Evolutionary conservation across 2,797 vertebrate genomes (phyloP), one percentile per base, ranked within the genome.

Genomic region (Sebastes baramenuke): DNA sequence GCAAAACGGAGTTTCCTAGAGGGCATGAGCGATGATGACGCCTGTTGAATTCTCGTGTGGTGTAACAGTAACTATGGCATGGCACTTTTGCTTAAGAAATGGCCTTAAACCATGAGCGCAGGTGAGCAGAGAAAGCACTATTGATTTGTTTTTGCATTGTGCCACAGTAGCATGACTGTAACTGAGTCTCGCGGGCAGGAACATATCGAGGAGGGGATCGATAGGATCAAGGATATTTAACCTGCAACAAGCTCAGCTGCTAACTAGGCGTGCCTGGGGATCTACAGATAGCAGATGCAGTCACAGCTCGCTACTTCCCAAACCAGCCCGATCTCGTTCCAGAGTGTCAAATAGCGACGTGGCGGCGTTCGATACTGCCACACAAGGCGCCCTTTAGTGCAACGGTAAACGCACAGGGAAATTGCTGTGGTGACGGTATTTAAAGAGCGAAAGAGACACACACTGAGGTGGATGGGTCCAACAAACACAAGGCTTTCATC

Each of bases 1-100:
- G 81, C 79, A 74, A 70, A 54, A 64, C 12, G 16, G n/a, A 27
- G 18, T 76, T 85, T 81, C 60, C 78, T 75, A 54, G 66, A 81
- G 87, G 80, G 77, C 77, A 75, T n/a, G 61, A 62, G 58, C 6
- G 4, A 14, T 67, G 60, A 67, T 22, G 73, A 75, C 10, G 13
- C 27, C 54, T 38, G 46, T 14, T 59, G 29, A 65, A 83, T 30
- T 27, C 54, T 79, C 71, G 13, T 42, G 73, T 68, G 74, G 18
- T 16, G 16, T 52, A 25, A 67, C 62, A 32, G n/a, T 36, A 46
- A 24, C 60, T 18, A 27, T 42, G 14, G 55, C 8, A 0, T 13
- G 11, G 22, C 13, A 29, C n/a, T 67, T 64, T 30, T 75, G 69
- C 25, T 4, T 11, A 9, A 46, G 46, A 77, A 76, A 72, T 46